Evolutionary conservation across 1,140 invertebrate genomes (phyloP).

Genomic region (Diachasma alloeum): DNA sequence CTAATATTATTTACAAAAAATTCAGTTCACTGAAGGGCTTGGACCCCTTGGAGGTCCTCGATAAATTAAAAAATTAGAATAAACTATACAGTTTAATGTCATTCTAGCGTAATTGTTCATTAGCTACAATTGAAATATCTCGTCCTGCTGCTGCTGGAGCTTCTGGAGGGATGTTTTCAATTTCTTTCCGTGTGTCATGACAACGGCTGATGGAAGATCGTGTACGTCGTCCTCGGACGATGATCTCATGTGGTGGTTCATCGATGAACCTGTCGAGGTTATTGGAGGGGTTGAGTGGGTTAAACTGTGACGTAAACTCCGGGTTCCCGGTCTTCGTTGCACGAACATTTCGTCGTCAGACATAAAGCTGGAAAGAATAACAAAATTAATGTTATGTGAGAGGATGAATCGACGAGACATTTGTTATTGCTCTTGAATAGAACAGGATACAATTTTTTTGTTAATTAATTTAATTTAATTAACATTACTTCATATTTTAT

Average conservation of each 20-base stretch:
- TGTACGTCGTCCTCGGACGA: conserved; percentile 56
- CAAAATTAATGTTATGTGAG: no score
- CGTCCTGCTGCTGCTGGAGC: conserved; percentile 84
- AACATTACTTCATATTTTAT: no score
- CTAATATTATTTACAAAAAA: no score
- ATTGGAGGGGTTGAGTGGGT: conserved; percentile 53
- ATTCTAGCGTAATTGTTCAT: conserved; percentile 23
- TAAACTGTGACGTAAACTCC: conserved; percentile 67
- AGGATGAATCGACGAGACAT: no score
- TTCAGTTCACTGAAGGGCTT: no score
- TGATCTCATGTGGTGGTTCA: conserved; percentile 49
- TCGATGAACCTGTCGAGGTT: conserved; percentile 38
- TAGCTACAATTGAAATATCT: conserved; percentile 89
- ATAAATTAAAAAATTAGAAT: background rate
- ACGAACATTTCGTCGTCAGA: conserved; percentile 63
- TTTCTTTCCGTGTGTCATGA: conserved; percentile 80
- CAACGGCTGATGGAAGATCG: conserved; percentile 68
- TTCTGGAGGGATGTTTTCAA: conserved; percentile 81
- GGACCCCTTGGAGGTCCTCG: background rate
- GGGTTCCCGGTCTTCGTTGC: conserved; percentile 63
- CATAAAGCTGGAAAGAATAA: conserved; percentile 62
- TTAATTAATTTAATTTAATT: no score
- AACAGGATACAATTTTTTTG: no score
- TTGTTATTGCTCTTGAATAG: no score
- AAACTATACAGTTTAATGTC: conserved; percentile 19